phyloP scores from a whole-genome alignment of 2,113 vertebrate genomes.

The Tretioscincus oriximinensis region DNA sequence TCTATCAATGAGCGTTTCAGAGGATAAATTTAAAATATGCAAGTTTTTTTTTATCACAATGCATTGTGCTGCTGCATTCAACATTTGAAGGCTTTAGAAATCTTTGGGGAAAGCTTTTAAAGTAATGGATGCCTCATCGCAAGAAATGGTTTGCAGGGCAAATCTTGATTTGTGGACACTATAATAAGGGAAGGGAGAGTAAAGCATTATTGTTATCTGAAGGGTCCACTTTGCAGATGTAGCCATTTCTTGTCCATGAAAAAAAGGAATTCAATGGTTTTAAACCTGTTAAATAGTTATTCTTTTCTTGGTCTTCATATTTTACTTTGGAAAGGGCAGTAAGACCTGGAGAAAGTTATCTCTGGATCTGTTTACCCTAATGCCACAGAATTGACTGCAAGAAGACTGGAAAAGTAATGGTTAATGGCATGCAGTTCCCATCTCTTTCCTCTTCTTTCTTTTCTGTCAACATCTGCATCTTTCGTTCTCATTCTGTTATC shows the following conservation, averaged over 20 bases:
- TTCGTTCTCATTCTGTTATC: constrained; percentile 64
- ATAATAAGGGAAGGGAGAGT: neutral
- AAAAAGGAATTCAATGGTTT: constrained; percentile 41
- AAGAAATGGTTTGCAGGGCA: constrained; percentile 53
- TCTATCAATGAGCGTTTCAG: neutral
- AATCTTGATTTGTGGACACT: neutral
- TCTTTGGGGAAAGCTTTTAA: constrained; percentile 3
- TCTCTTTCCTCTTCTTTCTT: constrained; percentile 62
- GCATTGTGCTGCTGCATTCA: constrained; percentile 35
- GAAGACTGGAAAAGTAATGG: constrained; percentile 87
- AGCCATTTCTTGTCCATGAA: constrained; percentile 68
- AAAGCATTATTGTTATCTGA: neutral
- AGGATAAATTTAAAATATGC: neutral
- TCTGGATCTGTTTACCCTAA: constrained; percentile 74
- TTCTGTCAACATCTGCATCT: constrained; percentile 63
- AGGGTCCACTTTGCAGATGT: neutral
- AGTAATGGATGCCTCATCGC: constrained; percentile 40
- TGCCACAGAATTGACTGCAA: constrained; percentile 70
- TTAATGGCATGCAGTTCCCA: constrained; percentile 84
- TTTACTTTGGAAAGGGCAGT: constrained; percentile 71
- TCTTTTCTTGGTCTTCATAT: constrained; percentile 85
- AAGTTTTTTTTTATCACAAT: neutral
- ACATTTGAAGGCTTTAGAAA: constrained; percentile 49
- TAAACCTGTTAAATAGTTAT: constrained; percentile 72
- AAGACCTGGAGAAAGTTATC: constrained; percentile 75